These are phyloP conservation scores for Eledona agricola DNA, from an alignment of 2,888 invertebrate genomes.

Conservation along the genomic window DNA sequence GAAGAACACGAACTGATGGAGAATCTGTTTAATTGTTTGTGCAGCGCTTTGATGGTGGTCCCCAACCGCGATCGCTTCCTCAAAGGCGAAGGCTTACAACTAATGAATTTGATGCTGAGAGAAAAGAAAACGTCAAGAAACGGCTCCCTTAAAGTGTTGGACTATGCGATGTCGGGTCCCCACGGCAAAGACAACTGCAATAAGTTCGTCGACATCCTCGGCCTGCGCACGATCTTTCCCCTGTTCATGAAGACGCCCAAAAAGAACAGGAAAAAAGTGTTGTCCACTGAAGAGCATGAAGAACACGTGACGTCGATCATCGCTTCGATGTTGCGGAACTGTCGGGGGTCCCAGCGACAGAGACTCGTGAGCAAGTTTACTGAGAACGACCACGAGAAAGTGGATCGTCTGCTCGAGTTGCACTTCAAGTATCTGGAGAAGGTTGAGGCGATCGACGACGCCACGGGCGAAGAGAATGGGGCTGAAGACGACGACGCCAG, in stretches of 20 bases:
- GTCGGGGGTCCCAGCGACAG: slow-evolving; percentile 89
- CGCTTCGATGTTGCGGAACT: slow-evolving; percentile 91
- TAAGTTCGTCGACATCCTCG: slow-evolving; percentile 97
- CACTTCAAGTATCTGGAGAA: slow-evolving; percentile 97
- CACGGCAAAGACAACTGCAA: slow-evolving; percentile 96
- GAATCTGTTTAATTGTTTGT: slow-evolving; percentile 95
- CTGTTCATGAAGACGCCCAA: slow-evolving; percentile 99
- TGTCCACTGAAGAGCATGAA: slow-evolving; percentile 90
- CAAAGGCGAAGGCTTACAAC: slow-evolving; percentile 95
- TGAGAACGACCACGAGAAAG: slow-evolving; percentile 98
- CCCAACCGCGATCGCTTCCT: slow-evolving; percentile 92
- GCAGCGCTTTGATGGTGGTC: slow-evolving; percentile 89
- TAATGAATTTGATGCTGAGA: slow-evolving; percentile 98
- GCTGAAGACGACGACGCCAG: slow-evolving; percentile 74
- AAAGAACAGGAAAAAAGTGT: slow-evolving; percentile 75
- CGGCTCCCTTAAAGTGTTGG: slow-evolving; percentile 96
- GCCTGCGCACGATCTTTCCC: slow-evolving; percentile 95
- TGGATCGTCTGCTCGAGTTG: slow-evolving; percentile 93
- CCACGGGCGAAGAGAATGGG: slow-evolving; percentile 70
- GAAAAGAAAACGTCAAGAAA: slow-evolving; percentile 97
- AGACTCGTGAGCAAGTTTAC: slow-evolving; percentile 93
- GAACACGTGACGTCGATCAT: slow-evolving; percentile 95
- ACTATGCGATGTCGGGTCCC: slow-evolving; percentile 94
- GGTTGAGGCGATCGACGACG: slow-evolving; percentile 83
- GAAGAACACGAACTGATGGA: slow-evolving; percentile 99